These are phyloP conservation scores for Drosophila lacteicornis DNA, from an alignment of 1,140 invertebrate genomes.

Conservation along the genomic window DNA sequence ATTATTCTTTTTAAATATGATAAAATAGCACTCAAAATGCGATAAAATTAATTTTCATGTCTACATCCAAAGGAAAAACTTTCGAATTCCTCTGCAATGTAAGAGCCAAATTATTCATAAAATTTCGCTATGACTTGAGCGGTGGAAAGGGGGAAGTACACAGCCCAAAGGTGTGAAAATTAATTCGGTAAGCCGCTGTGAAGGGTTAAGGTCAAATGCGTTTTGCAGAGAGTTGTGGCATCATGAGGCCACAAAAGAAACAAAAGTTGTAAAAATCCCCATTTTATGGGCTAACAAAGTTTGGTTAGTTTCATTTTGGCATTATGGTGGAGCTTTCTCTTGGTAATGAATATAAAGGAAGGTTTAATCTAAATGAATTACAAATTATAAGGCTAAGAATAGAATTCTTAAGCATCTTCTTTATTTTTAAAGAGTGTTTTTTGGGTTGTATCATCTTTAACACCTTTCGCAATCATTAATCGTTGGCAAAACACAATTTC, in stretches of 20 bases:
- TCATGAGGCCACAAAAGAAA: neutral
- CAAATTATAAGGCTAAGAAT: neutral
- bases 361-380: neutral
- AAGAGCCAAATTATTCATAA: slow-evolving; percentile 6
- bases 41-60: neutral
- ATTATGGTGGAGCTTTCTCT: neutral
- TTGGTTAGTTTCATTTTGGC: slow-evolving; percentile 9
- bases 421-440: neutral
- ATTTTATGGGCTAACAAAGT: slow-evolving; percentile 18
- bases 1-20: too few relatives aligned
- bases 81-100: neutral
- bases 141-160: neutral
- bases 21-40: neutral
- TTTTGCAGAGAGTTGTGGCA: slow-evolving; percentile 6
- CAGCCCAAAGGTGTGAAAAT: slow-evolving; percentile 17
- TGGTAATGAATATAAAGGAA: neutral
- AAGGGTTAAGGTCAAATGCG: slow-evolving; percentile 25
- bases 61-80: neutral
- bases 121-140: neutral
- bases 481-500: slow-evolving; percentile 10
- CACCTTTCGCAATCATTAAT: slow-evolving; percentile 30
- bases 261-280: slow-evolving; percentile 17
- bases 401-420: neutral
- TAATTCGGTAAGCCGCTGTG: neutral
- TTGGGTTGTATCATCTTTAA: slow-evolving; percentile 1